Percentiles rank a stretch among this genome's conserved stretches.
Conservation (phyloP, 1,140 invertebrate species). For the Stratiolaelaps scimitus region DNA sequence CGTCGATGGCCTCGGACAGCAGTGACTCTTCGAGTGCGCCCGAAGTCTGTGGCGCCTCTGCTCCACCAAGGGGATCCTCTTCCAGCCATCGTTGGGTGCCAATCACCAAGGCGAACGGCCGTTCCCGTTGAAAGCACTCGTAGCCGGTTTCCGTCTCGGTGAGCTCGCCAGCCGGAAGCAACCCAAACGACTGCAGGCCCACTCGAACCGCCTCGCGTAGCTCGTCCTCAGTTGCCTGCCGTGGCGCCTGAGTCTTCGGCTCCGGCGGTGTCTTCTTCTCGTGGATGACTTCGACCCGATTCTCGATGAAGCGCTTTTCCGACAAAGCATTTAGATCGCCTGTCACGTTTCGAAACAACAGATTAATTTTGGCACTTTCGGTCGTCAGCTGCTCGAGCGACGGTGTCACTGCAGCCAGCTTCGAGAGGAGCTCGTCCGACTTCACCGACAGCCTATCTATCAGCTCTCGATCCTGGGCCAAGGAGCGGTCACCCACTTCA, state of each 20-base stretch:
- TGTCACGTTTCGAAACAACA: slow-evolving; percentile 5
- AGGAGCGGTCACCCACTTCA: slow-evolving; percentile 17
- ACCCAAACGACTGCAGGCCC: neutral
- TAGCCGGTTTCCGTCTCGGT: slow-evolving; percentile 1
- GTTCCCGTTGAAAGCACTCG: slow-evolving; percentile 18
- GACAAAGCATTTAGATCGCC: slow-evolving; percentile 15
- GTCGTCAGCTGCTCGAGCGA: slow-evolving; percentile 13
- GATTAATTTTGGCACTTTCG: slow-evolving; percentile 11
- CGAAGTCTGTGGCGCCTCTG: neutral
- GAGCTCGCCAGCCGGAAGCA: slow-evolving; percentile 13
- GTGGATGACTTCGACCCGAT: slow-evolving; percentile 6
- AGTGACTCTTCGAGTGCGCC: neutral
- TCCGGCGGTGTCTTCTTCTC: slow-evolving; percentile 9
- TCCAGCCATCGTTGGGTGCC: slow-evolving; percentile 17
- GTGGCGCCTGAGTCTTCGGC: neutral
- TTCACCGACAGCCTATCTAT: neutral
- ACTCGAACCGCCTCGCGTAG: slow-evolving; percentile 1
- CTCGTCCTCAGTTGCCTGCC: neutral
- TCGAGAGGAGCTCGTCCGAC: slow-evolving; percentile 3
- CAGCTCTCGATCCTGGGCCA: slow-evolving; percentile 19
- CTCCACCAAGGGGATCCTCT: slow-evolving; percentile 4
- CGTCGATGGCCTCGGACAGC: slow-evolving; percentile 16
- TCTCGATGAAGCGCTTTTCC: slow-evolving; percentile 25
- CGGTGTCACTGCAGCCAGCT: neutral
- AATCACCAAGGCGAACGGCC: slow-evolving; percentile 10